These are phyloP conservation scores for Agrilus cyanescens DNA, from an alignment of 2,888 invertebrate species.

Conservation along the genomic window DNA sequence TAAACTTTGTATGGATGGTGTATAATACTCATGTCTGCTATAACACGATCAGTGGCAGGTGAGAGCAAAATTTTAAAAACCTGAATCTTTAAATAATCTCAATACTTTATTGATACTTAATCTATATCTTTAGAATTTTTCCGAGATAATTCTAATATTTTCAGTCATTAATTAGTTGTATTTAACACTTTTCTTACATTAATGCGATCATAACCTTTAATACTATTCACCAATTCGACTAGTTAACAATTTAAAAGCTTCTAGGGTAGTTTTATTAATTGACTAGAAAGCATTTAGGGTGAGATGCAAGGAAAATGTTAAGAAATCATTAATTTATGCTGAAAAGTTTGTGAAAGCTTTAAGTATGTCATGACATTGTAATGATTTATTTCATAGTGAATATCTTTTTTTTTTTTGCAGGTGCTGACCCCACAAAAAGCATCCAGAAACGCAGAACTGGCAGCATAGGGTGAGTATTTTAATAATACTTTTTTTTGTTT, in stretches of 20 bases:
- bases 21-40: conserved; percentile 40
- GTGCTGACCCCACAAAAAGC: conserved; percentile 70
- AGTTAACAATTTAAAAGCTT: neutral
- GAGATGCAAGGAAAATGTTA: no score
- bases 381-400: conserved; percentile 2
- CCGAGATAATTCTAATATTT: no score
- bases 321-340: no score
- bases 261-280: no score
- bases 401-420: conserved; percentile 37
- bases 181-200: conserved; percentile 3
- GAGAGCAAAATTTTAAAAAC: conserved; percentile 19
- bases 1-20: conserved; percentile 32
- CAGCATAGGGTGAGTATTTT: conserved; percentile 61
- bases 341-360: no score
- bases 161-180: neutral
- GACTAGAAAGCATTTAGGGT: no score
- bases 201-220: neutral
- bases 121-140: no score
- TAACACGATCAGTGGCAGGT: conserved; percentile 42
- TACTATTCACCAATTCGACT: neutral
- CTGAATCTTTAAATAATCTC: no score
- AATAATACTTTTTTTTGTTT: conserved; percentile 2
- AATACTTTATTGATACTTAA: no score
- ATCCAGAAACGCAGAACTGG: conserved; percentile 68
- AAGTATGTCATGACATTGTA: neutral